Evolutionary conservation across 2,113 vertebrate genomes (phyloP).

Genomic region (Odobenus rosmarus): DNA sequence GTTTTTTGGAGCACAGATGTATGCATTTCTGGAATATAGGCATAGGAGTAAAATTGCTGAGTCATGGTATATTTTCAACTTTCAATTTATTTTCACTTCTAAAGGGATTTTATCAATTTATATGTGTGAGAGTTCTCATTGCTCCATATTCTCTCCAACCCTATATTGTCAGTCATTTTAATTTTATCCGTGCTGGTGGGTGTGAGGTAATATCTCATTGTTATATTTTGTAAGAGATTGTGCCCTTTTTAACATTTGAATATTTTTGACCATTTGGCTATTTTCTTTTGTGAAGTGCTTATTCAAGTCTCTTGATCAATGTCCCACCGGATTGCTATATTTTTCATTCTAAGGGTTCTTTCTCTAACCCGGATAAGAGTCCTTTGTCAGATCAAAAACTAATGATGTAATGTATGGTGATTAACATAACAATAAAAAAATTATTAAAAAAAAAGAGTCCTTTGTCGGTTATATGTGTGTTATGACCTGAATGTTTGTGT

Average conservation of each 20-base stretch:
- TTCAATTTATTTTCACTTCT: slow-evolving; percentile 14
- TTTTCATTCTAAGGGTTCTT: slow-evolving; percentile 32
- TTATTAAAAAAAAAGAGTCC: too few species aligned
- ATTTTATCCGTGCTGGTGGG: neutral
- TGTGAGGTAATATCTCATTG: neutral
- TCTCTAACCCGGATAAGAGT: neutral
- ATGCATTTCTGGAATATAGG: neutral
- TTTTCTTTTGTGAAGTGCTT: neutral
- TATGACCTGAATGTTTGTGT: neutral
- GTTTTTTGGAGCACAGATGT: neutral
- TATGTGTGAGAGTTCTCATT: neutral
- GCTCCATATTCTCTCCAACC: neutral
- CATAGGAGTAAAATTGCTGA: slow-evolving; percentile 27
- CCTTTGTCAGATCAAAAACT: too few species aligned
- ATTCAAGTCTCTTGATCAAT: slow-evolving; percentile 5
- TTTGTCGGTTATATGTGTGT: neutral
- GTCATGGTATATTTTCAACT: slow-evolving; percentile 39
- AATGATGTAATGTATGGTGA: too few species aligned
- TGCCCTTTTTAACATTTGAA: neutral
- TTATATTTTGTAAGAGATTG: slow-evolving; percentile 8
- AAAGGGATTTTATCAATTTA: neutral
- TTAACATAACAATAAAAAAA: too few species aligned
- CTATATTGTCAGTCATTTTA: neutral
- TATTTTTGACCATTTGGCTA: neutral
- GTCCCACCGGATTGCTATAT: neutral